phyloP scores from a whole-genome alignment of 2,113 vertebrate genomes.

The Oceanites oceanicus region DNA sequence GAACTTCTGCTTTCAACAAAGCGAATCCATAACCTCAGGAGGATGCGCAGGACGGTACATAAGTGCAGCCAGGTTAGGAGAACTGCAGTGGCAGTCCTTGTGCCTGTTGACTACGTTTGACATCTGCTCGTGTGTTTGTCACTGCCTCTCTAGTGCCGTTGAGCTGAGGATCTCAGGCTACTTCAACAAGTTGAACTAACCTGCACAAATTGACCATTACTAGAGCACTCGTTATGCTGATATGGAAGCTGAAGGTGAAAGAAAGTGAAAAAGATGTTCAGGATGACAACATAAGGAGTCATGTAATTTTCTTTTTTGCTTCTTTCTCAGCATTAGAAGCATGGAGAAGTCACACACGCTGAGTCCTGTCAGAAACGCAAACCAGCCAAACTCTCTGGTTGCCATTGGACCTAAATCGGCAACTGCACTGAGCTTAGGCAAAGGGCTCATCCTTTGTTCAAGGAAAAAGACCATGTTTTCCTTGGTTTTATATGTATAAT shows the following conservation, averaged over 20 bases:
- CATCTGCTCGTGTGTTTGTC: accelerated
- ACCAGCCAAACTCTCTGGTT: neutral
- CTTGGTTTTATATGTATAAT: neutral
- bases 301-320: neutral
- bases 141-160: neutral
- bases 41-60: neutral
- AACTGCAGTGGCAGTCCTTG: neutral
- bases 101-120: neutral
- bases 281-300: neutral
- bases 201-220: neutral
- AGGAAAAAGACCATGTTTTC: neutral
- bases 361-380: neutral
- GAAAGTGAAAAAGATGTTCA: neutral
- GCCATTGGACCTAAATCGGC: neutral
- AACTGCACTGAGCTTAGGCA: neutral
- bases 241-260: neutral
- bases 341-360: neutral
- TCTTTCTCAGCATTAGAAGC: neutral
- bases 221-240: neutral
- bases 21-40: accelerated
- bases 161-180: neutral
- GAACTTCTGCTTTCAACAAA: neutral
- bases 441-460: neutral
- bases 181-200: neutral
- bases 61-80: neutral